Evolutionary conservation across 2,888 invertebrate genomes (phyloP), one percentile per base, ranked within the genome.

Genomic region (Caenorhabditis drosophilae): DNA sequence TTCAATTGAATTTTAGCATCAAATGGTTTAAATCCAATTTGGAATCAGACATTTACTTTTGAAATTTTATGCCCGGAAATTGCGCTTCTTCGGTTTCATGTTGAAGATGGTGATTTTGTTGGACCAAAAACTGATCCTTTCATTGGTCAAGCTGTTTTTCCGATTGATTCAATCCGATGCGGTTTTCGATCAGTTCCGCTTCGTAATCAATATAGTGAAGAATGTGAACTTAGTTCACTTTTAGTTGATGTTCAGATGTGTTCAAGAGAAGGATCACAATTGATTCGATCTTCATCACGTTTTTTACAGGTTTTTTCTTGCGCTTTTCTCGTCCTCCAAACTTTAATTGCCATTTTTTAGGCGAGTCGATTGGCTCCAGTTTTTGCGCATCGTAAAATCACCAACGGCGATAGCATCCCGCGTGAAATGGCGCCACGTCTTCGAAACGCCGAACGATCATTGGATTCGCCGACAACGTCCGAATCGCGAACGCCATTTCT

Each of bases 91-190:
- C 88, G 94, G 35, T 94, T 96, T 85, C 68, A 71, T 54, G 73
- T 73, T 7, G 82, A 82, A 58, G 94, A 94, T 85, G 95, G 94
- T 84, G 97, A 98, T 84, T 92, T 94, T 87, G 97, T 98, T 85
- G 94, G 94, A 0, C 96, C 96, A 81, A 91, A 77, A 41, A 76
- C 75, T 0, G 85, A 90, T 12, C 94, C 94, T 86, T 94, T 96
- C 84, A 90, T 96, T 64, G 96, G 96, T 0, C 97, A 98, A 86
- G 92, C 93, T 38, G 92, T 92, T 12, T 94, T 90, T 86, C 93
- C 96, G 0, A 88, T 94, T 76, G 85, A 83, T 49, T 79, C 74
- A 48, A 62, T 82, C n/a, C 60, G 82, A 18, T 66, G 72, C 22
- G 83, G 98, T 0, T 95, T 90, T 85, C 89, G 97, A 55, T 94